phyloP scores from a whole-genome alignment of 2,888 invertebrate genomes.

The Volucella zonaria region DNA sequence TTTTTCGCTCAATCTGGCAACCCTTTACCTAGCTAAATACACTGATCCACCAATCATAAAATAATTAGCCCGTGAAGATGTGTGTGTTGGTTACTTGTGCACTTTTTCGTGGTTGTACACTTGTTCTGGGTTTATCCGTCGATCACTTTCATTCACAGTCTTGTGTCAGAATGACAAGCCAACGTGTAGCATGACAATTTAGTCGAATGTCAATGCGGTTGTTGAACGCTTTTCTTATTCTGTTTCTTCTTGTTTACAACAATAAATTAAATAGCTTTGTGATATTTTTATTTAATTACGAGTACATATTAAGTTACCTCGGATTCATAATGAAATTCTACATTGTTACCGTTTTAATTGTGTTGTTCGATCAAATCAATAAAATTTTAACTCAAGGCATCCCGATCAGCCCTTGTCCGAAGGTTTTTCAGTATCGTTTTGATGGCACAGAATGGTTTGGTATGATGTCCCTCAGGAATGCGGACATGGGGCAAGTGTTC shows the following conservation, averaged over 20 bases:
- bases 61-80: too few species aligned
- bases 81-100: too few species aligned
- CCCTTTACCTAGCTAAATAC: too few species aligned
- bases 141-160: slow-evolving; percentile 43
- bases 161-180: slow-evolving; percentile 38
- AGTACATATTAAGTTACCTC: not conserved
- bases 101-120: not conserved
- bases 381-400: slow-evolving; percentile 78
- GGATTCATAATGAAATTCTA: slow-evolving; percentile 73
- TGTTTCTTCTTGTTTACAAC: slow-evolving; percentile 5
- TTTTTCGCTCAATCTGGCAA: too few species aligned
- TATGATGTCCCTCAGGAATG: slow-evolving; percentile 80
- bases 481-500: slow-evolving; percentile 77
- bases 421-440: slow-evolving; percentile 82
- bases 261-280: not conserved
- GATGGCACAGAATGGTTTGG: slow-evolving; percentile 83
- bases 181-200: slow-evolving; percentile 21
- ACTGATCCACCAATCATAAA: too few species aligned
- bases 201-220: slow-evolving; percentile 1
- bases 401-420: slow-evolving; percentile 81
- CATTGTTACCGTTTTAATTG: slow-evolving; percentile 73
- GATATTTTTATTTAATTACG: not conserved
- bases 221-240: not conserved
- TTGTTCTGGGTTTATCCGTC: slow-evolving; percentile 26
- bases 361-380: slow-evolving; percentile 75